A percentile compares a stretch with the other conserved stretches of the same genome.
Evolutionary conservation across 2,113 vertebrate species (phyloP).

Genomic region (Sitta europaea): DNA sequence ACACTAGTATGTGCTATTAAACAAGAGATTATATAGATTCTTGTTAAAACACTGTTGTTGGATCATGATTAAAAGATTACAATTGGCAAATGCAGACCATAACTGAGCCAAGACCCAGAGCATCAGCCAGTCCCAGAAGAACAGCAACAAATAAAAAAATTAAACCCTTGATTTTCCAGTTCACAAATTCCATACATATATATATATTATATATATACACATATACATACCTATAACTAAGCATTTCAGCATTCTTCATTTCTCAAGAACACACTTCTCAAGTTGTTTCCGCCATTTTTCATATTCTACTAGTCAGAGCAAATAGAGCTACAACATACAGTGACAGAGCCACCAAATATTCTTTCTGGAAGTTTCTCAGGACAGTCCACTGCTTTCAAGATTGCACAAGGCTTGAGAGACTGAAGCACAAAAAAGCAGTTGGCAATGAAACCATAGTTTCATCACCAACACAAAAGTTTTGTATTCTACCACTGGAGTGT

Average conservation of each 20-base stretch:
- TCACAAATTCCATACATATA: neutral
- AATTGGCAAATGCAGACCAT: slow-evolving; percentile 22
- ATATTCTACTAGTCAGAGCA: neutral
- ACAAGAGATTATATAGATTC: slow-evolving; percentile 56
- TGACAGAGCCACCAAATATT: accelerated
- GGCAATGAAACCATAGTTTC: neutral
- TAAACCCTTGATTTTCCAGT: neutral
- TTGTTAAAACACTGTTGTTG: slow-evolving; percentile 31
- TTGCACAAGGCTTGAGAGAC: neutral
- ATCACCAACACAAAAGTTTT: neutral
- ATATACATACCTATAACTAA: neutral
- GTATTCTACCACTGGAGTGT: accelerated
- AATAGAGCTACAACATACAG: neutral
- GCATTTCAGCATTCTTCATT: neutral
- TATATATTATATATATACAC: accelerated
- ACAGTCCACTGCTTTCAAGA: neutral
- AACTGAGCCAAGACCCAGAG: neutral
- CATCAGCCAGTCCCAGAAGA: neutral
- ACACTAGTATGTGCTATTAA: slow-evolving; percentile 51
- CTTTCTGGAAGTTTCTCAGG: neutral
- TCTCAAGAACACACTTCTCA: neutral
- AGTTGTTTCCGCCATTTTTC: neutral
- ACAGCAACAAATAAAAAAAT: neutral
- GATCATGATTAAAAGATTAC: slow-evolving; percentile 37
- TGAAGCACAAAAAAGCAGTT: neutral